These are phyloP conservation scores for Latheticus oryzae DNA, from an alignment of 2,888 invertebrate genomes.

Conservation along the genomic window DNA sequence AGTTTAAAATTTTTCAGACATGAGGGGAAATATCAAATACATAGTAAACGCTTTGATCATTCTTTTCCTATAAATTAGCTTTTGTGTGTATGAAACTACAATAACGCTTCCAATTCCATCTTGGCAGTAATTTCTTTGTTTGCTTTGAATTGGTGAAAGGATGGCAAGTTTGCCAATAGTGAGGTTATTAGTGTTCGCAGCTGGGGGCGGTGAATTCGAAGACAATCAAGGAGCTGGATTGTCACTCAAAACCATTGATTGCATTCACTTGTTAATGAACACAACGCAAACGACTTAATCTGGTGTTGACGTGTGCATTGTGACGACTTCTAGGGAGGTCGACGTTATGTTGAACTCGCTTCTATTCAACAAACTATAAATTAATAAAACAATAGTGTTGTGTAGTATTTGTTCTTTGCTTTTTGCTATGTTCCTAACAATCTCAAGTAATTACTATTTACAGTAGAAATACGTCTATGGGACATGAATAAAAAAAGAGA, in stretches of 20 bases:
- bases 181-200: conserved; percentile 37
- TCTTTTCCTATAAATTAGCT: conserved; percentile 3
- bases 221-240: conserved; percentile 41
- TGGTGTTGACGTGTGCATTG: conserved; percentile 41
- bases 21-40: no score
- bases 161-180: conserved; percentile 36
- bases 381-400: conserved; percentile 31
- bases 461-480: conserved; percentile 1
- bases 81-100: conserved; percentile 3
- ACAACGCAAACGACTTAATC: conserved; percentile 42
- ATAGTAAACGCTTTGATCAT: no score
- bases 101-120: conserved; percentile 2
- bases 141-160: conserved; percentile 23
- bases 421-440: background rate
- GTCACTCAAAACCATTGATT: conserved; percentile 41
- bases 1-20: no score
- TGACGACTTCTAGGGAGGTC: conserved; percentile 33
- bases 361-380: conserved; percentile 27
- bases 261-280: conserved; percentile 41
- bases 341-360: conserved; percentile 21
- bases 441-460: conserved; percentile 12
- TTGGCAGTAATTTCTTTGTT: conserved; percentile 33
- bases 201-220: conserved; percentile 35
- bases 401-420: no score
- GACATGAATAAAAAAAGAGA: conserved; percentile 43